These are phyloP conservation scores for Solea solea DNA, from an alignment of 2,113 vertebrate species.

Conservation along the genomic window DNA sequence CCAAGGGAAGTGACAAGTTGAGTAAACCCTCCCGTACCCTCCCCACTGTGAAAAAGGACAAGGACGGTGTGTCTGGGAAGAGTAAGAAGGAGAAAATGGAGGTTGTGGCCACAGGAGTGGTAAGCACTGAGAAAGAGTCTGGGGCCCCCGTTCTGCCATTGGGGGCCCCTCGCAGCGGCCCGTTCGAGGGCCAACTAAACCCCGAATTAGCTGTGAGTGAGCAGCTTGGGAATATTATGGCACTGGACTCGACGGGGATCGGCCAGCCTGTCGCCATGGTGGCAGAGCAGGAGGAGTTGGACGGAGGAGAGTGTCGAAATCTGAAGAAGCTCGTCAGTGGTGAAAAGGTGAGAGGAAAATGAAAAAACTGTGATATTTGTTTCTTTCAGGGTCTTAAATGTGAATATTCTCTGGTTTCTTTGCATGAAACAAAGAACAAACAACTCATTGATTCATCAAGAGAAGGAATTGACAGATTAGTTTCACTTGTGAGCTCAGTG, in stretches of 20 bases:
- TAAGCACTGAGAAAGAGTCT: slow-evolving; percentile 85
- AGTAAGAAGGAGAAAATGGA: slow-evolving; percentile 95
- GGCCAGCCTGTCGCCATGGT: slow-evolving; percentile 88
- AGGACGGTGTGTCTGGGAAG: slow-evolving; percentile 88
- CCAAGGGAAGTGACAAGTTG: slow-evolving; percentile 89
- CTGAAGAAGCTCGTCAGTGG: slow-evolving; percentile 89
- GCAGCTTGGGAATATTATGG: slow-evolving; percentile 87
- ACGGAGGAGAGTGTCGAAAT: slow-evolving; percentile 86
- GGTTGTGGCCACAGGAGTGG: slow-evolving; percentile 67
- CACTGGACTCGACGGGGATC: slow-evolving; percentile 86
- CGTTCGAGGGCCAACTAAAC: slow-evolving; percentile 86
- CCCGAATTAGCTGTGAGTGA: slow-evolving; percentile 83
- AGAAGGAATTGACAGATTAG: no score
- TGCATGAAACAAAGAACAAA: no score
- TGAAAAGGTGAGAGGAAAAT: slow-evolving; percentile 89
- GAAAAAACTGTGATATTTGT: no score
- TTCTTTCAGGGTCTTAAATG: no score
- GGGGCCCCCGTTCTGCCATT: slow-evolving; percentile 77
- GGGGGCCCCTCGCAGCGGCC: slow-evolving; percentile 82
- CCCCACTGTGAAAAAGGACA: slow-evolving; percentile 92
- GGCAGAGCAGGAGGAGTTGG: slow-evolving; percentile 89
- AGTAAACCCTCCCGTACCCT: slow-evolving; percentile 87
- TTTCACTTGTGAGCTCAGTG: background rate
- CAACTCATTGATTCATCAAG: background rate
- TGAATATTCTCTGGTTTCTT: no score